Evolutionary conservation across 1,140 invertebrate species (phyloP).

Genomic region (Asbolus verrucosus): DNA sequence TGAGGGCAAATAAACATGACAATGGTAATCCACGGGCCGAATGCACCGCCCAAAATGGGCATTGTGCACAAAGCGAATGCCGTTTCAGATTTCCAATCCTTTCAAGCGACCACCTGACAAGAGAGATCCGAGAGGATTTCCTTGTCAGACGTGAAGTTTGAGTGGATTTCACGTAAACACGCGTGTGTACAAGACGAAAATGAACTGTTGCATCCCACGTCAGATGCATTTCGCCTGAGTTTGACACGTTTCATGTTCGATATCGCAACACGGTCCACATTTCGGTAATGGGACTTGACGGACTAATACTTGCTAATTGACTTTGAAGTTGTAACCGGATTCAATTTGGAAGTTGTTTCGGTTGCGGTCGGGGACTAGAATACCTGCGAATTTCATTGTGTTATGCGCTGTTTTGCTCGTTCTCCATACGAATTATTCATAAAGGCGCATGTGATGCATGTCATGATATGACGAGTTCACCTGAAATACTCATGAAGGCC

Average conservation of each 20-base stretch:
- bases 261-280: conserved; percentile 16
- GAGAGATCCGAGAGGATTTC: conserved; percentile 46
- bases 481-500: too few relatives aligned
- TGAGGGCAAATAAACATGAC: conserved; percentile 31
- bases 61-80: conserved; percentile 16
- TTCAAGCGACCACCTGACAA: conserved; percentile 48
- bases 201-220: conserved; percentile 43
- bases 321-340: conserved; percentile 37
- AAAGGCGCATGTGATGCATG: too few relatives aligned
- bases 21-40: conserved; percentile 13
- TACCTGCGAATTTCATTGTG: too few relatives aligned
- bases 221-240: conserved; percentile 18
- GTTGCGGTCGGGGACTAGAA: too few relatives aligned
- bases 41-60: conserved; percentile 3
- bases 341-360: conserved; percentile 25
- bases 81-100: conserved; percentile 48
- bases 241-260: conserved; percentile 26
- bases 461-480: too few relatives aligned
- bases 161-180: conserved; percentile 48
- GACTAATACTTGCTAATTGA: conserved; percentile 27
- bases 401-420: too few relatives aligned
- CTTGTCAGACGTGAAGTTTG: conserved; percentile 49
- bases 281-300: conserved; percentile 7
- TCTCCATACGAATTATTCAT: too few relatives aligned
- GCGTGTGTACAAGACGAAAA: conserved; percentile 34